Conservation (phyloP, 2,113 vertebrate species). For the Dinomys branickii region DNA sequence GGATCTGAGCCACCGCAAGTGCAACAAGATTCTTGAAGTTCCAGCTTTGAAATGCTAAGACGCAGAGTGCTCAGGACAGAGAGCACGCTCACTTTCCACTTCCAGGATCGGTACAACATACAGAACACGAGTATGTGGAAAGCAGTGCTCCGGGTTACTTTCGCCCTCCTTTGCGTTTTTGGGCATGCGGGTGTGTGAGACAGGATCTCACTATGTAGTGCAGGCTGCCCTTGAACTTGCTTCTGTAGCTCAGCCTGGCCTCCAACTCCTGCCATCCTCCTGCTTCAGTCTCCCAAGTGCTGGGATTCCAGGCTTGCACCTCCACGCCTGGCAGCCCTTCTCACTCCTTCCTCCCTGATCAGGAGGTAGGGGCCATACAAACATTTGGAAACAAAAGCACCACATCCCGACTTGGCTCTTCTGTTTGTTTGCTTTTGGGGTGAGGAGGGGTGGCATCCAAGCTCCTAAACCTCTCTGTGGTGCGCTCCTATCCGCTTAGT, state of each 20-base stretch:
- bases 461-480: not conserved
- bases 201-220: not conserved
- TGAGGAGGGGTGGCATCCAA: not conserved
- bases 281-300: not conserved
- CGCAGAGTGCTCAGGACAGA: not conserved
- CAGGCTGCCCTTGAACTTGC: not conserved
- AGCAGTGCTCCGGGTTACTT: not conserved
- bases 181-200: too few species aligned
- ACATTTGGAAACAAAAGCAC: not conserved
- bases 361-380: not conserved
- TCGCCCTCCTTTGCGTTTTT: not conserved
- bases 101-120: not conserved
- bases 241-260: not conserved
- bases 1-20: not conserved
- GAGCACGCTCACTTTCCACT: not conserved
- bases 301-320: not conserved
- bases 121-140: not conserved
- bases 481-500: not conserved
- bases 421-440: not conserved
- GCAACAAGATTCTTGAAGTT: not conserved
- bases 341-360: accelerated
- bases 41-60: not conserved
- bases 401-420: not conserved
- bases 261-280: not conserved
- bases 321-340: not conserved